phyloP scores from a whole-genome alignment of 2,113 vertebrate genomes.

The Hoplias malabaricus region DNA sequence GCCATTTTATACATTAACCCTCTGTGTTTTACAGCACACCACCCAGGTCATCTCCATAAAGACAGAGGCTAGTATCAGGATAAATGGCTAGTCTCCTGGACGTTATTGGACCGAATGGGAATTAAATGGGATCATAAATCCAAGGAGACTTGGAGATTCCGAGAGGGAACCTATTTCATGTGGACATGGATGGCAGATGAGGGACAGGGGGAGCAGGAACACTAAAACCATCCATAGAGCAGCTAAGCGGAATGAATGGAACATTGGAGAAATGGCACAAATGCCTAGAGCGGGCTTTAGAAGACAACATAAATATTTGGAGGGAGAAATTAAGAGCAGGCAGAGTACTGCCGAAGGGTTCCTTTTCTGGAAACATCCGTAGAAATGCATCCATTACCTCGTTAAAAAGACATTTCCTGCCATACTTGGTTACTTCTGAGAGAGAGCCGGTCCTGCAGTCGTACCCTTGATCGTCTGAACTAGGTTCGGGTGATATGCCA shows the following conservation, averaged over 20 bases:
- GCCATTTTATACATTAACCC: constrained; percentile 26
- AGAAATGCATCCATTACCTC: constrained; percentile 25
- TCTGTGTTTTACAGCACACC: constrained; percentile 37
- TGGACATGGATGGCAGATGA: constrained; percentile 10
- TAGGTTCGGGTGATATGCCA: neutral
- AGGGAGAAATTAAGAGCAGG: constrained; percentile 33
- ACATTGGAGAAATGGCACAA: constrained; percentile 1
- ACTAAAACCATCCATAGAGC: neutral
- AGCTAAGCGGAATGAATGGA: constrained; percentile 22
- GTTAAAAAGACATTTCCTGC: constrained; percentile 45
- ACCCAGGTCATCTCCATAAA: constrained; percentile 39
- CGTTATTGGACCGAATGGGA: constrained; percentile 46
- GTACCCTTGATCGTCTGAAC: neutral
- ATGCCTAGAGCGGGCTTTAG: constrained; percentile 23
- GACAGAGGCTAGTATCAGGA: constrained; percentile 36
- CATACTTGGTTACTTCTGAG: constrained; percentile 8
- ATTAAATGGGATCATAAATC: constrained; percentile 53
- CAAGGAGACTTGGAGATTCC: constrained; percentile 19
- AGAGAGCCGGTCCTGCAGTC: neutral
- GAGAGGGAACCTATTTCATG: constrained; percentile 19
- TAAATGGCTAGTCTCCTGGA: constrained; percentile 25
- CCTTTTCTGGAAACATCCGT: constrained; percentile 24
- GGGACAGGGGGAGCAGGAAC: neutral
- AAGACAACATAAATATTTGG: constrained; percentile 47
- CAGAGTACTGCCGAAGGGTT: constrained; percentile 28